These are phyloP conservation scores for Apeltes quadracus DNA, from an alignment of 2,113 vertebrate species.

Conservation along the genomic window DNA sequence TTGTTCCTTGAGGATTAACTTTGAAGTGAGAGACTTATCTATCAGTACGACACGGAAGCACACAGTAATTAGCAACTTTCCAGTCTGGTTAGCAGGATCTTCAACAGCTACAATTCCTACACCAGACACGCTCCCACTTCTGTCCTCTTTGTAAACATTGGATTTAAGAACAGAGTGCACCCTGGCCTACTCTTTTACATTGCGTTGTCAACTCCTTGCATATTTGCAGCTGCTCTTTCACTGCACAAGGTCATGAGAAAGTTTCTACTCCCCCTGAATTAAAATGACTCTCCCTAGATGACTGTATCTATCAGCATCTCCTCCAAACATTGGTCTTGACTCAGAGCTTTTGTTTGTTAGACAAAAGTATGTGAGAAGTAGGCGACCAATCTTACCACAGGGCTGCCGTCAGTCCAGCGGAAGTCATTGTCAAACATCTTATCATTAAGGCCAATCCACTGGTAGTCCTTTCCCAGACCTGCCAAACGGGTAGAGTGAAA, in stretches of 20 bases:
- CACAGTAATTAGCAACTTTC: constrained; percentile 71
- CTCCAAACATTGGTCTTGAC: constrained; percentile 64
- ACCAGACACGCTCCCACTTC: constrained; percentile 24
- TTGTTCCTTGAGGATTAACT: constrained; percentile 50
- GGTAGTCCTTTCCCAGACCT: constrained; percentile 97
- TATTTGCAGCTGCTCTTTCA: not conserved
- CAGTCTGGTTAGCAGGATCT: constrained; percentile 51
- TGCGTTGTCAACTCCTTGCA: not conserved
- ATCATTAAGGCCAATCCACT: constrained; percentile 99
- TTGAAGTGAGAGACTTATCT: constrained; percentile 70
- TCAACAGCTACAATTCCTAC: constrained; percentile 29
- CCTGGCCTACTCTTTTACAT: not conserved
- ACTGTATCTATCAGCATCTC: constrained; percentile 38
- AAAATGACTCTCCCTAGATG: constrained; percentile 43
- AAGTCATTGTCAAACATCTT: constrained; percentile 99
- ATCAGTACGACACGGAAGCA: constrained; percentile 55
- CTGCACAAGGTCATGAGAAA: constrained; percentile 51
- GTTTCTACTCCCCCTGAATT: constrained; percentile 28
- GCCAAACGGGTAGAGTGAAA: constrained; percentile 50
- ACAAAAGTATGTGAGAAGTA: constrained; percentile 48
- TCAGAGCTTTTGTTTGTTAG: constrained; percentile 58
- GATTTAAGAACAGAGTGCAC: not conserved
- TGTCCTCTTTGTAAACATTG: constrained; percentile 22
- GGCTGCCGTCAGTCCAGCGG: constrained; percentile 93
- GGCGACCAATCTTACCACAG: constrained; percentile 85